These are phyloP conservation scores for Trididemnum clinides DNA, from an alignment of 23 tunicate genomes.

Conservation along the genomic window DNA sequence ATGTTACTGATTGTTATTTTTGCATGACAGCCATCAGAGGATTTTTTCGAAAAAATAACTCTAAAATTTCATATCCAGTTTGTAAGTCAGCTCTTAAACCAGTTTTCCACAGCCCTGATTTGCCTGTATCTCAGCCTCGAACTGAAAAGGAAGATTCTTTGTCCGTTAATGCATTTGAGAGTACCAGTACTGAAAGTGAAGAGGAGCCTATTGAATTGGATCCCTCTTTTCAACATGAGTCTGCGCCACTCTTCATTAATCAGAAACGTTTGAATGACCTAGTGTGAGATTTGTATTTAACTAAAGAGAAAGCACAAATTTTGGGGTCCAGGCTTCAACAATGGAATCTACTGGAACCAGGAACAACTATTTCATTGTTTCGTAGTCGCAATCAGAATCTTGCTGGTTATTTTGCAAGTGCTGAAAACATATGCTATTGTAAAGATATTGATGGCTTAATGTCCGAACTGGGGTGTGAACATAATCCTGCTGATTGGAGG, in stretches of 20 bases:
- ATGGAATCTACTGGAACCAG: slow-evolving; percentile 42
- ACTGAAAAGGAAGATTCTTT: not conserved
- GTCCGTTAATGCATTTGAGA: slow-evolving; percentile 18
- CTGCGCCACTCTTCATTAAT: slow-evolving; percentile 23
- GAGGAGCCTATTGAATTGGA: slow-evolving; percentile 17
- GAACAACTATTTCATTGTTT: slow-evolving; percentile 41
- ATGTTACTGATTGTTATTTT: slow-evolving; percentile 26
- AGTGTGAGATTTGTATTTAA: slow-evolving; percentile 29
- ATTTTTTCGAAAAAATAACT: slow-evolving; percentile 32
- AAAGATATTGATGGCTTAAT: slow-evolving; percentile 15
- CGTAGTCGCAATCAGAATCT: slow-evolving; percentile 9
- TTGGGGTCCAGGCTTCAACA: slow-evolving; percentile 45
- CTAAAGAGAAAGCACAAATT: slow-evolving; percentile 41
- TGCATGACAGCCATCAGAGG: slow-evolving; percentile 34
- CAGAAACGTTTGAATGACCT: slow-evolving; percentile 28
- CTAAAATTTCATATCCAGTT: slow-evolving; percentile 15
- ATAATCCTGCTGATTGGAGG: slow-evolving; percentile 47
- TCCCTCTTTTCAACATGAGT: slow-evolving; percentile 8
- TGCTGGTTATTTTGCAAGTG: slow-evolving; percentile 14
- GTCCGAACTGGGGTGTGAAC: slow-evolving; percentile 39
- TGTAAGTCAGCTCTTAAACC: slow-evolving; percentile 29
- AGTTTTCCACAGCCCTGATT: slow-evolving; percentile 14
- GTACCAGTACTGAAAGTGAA: not conserved
- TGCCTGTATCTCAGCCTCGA: slow-evolving; percentile 7
- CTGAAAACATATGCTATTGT: slow-evolving; percentile 16